Evolutionary conservation across 2,113 vertebrate species (phyloP).

Genomic region (Phrynocephalus versicolor): DNA sequence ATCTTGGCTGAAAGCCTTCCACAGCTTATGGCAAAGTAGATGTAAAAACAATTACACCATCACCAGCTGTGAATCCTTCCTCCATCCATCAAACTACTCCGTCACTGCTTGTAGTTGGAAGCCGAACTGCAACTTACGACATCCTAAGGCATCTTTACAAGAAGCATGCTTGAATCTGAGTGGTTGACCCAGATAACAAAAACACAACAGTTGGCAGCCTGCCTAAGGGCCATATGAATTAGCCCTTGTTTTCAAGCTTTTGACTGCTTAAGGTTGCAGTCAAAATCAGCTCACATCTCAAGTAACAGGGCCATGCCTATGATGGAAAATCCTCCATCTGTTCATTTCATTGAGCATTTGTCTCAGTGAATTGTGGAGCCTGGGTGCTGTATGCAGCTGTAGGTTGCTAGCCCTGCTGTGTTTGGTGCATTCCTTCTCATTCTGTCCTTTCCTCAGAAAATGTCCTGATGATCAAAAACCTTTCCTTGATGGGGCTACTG

Average conservation of each 20-base stretch:
- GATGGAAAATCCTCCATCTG: not conserved
- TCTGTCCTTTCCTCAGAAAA: no score
- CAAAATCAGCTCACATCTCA: not conserved
- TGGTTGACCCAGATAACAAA: not conserved
- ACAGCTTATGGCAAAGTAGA: not conserved
- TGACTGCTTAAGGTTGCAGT: not conserved
- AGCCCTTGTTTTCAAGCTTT: not conserved
- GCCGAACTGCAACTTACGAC: not conserved
- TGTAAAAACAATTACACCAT: not conserved
- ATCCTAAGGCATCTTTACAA: not conserved
- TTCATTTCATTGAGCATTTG: not conserved
- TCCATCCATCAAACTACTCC: not conserved
- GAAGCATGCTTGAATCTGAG: not conserved
- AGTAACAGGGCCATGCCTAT: not conserved
- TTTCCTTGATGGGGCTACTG: no score
- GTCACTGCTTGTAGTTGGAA: not conserved
- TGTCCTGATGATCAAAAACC: no score
- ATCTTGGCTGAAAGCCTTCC: not conserved
- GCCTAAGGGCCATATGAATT: not conserved
- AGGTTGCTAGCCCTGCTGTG: no score
- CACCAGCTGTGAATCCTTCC: not conserved
- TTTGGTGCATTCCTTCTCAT: no score
- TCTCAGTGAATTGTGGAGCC: not conserved
- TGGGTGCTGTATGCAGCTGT: no score
- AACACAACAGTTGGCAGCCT: not conserved